Evolutionary conservation across 2,113 vertebrate genomes (phyloP).

Genomic region (Heloderma charlesbogerti): DNA sequence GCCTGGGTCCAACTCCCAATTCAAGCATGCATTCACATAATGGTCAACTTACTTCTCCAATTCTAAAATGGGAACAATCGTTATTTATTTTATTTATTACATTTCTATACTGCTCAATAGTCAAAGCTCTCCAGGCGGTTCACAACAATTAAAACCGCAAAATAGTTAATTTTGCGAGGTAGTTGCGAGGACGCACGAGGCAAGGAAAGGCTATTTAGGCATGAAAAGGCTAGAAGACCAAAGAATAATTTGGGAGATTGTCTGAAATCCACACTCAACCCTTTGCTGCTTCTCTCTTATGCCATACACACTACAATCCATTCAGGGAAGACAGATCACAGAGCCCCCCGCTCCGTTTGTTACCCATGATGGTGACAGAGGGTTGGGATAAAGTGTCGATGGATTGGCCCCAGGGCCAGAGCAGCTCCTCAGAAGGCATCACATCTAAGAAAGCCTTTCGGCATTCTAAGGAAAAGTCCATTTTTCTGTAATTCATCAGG

Average conservation of each 20-base stretch:
- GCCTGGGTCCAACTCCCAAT: neutral
- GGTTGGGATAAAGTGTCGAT: neutral
- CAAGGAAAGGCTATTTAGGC: neutral
- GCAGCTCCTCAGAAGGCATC: constrained; percentile 9
- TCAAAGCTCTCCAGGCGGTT: too few relatives aligned
- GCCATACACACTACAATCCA: rapidly evolving
- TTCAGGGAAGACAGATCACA: neutral
- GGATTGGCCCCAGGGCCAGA: neutral
- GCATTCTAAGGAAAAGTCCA: constrained; percentile 61
- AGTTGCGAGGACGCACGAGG: neutral
- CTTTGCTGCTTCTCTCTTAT: neutral
- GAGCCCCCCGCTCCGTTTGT: neutral
- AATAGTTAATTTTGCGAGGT: neutral
- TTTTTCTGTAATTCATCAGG: constrained; percentile 67
- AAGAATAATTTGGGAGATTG: neutral
- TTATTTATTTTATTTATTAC: too few relatives aligned
- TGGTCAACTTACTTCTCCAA: neutral
- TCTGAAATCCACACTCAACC: neutral
- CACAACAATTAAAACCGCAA: too few relatives aligned
- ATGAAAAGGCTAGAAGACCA: neutral
- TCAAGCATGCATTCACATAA: neutral
- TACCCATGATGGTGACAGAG: neutral
- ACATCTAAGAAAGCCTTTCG: constrained; percentile 32
- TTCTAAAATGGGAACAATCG: neutral
- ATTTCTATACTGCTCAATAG: too few relatives aligned